phyloP scores from a whole-genome alignment of 1,140 invertebrate species.

The Hylaeus volcanicus region DNA sequence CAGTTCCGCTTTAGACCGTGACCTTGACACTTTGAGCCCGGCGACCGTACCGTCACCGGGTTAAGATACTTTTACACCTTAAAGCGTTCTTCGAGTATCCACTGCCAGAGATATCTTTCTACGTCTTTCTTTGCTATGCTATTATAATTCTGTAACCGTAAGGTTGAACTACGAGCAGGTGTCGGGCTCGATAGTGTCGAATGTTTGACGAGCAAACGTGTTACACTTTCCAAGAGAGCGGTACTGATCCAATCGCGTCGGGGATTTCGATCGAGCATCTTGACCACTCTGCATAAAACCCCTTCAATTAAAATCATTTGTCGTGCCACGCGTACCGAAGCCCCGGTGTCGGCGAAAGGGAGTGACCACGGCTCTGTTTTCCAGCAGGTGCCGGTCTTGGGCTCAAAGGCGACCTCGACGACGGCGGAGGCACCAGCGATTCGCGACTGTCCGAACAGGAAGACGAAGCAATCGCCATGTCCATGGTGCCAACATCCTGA shows the following conservation, averaged over 20 bases:
- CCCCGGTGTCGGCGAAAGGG: too few relatives aligned
- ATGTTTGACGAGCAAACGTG: neutral
- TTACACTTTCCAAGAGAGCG: constrained; percentile 1
- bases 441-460: constrained; percentile 77
- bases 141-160: too few relatives aligned
- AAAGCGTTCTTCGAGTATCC: too few relatives aligned
- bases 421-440: constrained; percentile 68
- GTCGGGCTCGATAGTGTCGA: constrained; percentile 18
- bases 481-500: constrained; percentile 84
- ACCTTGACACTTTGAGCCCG: constrained; percentile 4
- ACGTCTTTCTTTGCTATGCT: too few relatives aligned
- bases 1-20: constrained; percentile 5
- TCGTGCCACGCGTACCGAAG: neutral
- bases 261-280: constrained; percentile 47
- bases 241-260: constrained; percentile 40
- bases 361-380: neutral
- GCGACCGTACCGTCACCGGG: neutral
- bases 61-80: neutral
- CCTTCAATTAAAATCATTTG: neutral
- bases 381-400: constrained; percentile 60
- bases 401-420: constrained; percentile 68
- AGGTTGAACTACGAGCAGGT: too few relatives aligned
- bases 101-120: too few relatives aligned
- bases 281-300: constrained; percentile 43
- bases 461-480: constrained; percentile 83